phyloP scores from a whole-genome alignment of 2,113 vertebrate genomes.

The Fulica atra region DNA sequence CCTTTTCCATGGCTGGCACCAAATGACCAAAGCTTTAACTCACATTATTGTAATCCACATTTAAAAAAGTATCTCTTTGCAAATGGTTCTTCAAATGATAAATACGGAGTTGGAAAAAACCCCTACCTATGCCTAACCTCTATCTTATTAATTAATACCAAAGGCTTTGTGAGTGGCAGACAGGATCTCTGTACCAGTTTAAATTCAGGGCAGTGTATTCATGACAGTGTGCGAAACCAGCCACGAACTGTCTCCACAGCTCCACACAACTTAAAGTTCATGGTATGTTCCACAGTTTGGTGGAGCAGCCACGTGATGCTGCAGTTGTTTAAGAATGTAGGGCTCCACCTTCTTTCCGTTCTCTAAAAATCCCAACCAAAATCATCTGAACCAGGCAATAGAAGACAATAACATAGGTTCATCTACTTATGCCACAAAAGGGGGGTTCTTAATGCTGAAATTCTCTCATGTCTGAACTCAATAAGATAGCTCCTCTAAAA shows the following conservation, averaged over 20 bases:
- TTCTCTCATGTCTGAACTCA: neutral
- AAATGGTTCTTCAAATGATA: neutral
- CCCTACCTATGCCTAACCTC: neutral
- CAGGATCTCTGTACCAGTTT: neutral
- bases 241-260: neutral
- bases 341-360: neutral
- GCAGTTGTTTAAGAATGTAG: neutral
- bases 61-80: neutral
- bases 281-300: neutral
- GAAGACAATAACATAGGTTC: neutral
- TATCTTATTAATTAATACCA: neutral
- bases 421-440: neutral
- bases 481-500: neutral
- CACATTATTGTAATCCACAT: neutral
- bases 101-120: neutral
- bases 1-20: neutral
- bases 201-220: neutral
- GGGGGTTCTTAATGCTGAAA: neutral
- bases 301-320: neutral
- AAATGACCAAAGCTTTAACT: neutral
- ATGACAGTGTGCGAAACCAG: neutral
- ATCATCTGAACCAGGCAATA: neutral
- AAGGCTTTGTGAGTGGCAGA: neutral
- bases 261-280: neutral
- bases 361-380: neutral